Percentiles rank a stretch among this genome's conserved stretches.
phyloP scores from a whole-genome alignment of 92 coral and sea anemone species.

The Actinernus sp. region DNA sequence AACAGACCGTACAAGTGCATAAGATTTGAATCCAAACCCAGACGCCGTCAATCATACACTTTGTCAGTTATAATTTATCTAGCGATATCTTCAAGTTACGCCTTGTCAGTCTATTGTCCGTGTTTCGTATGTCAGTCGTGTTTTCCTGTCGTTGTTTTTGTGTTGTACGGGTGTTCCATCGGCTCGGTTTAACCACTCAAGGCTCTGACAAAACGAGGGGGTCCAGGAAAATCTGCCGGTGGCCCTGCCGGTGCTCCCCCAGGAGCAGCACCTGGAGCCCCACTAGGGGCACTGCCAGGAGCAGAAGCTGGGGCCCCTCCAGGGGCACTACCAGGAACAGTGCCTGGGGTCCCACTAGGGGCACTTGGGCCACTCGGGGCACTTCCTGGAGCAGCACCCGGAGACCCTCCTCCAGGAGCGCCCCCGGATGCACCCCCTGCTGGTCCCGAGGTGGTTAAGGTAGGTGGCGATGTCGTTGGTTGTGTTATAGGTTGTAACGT shows the following conservation, averaged over 20 bases:
- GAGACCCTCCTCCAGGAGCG: constrained; percentile 15
- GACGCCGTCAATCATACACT: too few relatives aligned
- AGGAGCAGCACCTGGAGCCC: neutral
- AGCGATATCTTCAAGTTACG: too few relatives aligned
- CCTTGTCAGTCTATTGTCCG: too few relatives aligned
- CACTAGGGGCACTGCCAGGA: constrained; percentile 21
- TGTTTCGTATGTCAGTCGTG: too few relatives aligned
- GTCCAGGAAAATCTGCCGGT: neutral
- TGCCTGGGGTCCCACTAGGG: neutral
- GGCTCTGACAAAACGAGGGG: too few relatives aligned
- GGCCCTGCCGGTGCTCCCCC: neutral
- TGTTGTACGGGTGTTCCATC: too few relatives aligned
- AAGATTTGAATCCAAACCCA: too few relatives aligned
- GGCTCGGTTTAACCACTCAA: too few relatives aligned
- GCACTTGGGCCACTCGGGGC: constrained; percentile 3
- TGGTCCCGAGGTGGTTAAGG: neutral
- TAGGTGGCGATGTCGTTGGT: neutral
- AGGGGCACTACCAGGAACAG: constrained; percentile 6
- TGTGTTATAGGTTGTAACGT: constrained; percentile 2
- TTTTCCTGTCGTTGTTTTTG: too few relatives aligned
- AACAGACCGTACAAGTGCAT: too few relatives aligned
- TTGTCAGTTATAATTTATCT: too few relatives aligned
- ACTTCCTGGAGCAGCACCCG: constrained; percentile 7
- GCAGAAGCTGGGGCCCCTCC: constrained; percentile 9
- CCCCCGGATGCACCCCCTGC: constrained; percentile 16